Percentiles rank a stretch among this genome's conserved stretches.
Evolutionary conservation across 2,797 vertebrate genomes (phyloP).

Genomic region (Dallia pectoralis): DNA sequence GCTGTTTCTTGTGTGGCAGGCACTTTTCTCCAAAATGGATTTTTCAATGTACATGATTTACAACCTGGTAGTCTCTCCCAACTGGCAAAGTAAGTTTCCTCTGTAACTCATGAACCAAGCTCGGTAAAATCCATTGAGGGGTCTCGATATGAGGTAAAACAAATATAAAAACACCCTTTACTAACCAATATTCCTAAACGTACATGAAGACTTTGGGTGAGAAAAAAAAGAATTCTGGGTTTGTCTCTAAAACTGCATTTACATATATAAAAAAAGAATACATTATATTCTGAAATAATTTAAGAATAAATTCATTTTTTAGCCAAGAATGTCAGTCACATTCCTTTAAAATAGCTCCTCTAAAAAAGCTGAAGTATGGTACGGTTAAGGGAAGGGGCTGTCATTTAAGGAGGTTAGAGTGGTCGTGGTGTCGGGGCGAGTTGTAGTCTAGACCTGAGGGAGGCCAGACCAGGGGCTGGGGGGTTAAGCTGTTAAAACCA

Average conservation of each 20-base stretch:
- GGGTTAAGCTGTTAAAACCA: constrained; percentile 40
- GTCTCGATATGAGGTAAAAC: constrained; percentile 37
- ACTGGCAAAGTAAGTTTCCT: not conserved
- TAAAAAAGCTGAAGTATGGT: constrained; percentile 8
- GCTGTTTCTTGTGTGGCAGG: constrained; percentile 44
- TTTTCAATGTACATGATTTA: constrained; percentile 34
- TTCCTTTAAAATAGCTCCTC: constrained; percentile 26
- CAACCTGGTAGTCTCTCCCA: constrained; percentile 26
- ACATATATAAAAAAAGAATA: constrained; percentile 43
- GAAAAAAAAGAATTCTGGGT: constrained; percentile 21
- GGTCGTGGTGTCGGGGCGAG: constrained; percentile 11
- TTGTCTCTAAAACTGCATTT: constrained; percentile 33
- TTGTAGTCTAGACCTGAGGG: constrained; percentile 13
- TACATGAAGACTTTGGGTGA: constrained; percentile 45
- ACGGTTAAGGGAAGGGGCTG: not conserved
- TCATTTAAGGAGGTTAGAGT: constrained; percentile 52
- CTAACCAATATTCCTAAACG: constrained; percentile 20
- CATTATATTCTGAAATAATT: constrained; percentile 46
- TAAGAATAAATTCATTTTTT: constrained; percentile 40
- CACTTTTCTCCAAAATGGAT: constrained; percentile 52
- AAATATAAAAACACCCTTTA: constrained; percentile 44
- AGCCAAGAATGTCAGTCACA: constrained; percentile 45
- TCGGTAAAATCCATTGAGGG: constrained; percentile 31
- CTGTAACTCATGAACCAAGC: not conserved
- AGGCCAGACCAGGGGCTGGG: constrained; percentile 35